Conservation (phyloP, 1,140 invertebrate genomes). For the Aphaenogaster floridana region DNA sequence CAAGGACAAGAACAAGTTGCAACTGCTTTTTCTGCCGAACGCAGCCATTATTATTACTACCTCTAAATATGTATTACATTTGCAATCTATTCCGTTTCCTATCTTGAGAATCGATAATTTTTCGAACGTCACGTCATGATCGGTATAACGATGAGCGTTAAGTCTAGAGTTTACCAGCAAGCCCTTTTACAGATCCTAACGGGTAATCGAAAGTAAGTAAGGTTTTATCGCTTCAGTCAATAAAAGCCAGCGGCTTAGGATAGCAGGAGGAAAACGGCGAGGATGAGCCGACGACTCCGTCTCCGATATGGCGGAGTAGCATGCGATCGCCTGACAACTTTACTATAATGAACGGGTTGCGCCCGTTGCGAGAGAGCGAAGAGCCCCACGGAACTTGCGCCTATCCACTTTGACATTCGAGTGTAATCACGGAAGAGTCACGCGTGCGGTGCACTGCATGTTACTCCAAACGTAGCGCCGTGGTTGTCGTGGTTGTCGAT, state of each 20-base stretch:
- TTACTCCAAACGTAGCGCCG: background rate
- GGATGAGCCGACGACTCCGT: conserved; percentile 44
- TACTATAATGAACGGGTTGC: conserved; percentile 67
- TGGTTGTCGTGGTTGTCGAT: background rate
- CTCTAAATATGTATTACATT: background rate
- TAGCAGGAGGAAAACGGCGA: conserved; percentile 21
- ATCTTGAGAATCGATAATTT: background rate
- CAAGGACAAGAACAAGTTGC: too few species aligned
- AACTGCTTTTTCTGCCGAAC: too few species aligned
- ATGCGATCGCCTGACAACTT: conserved; percentile 74
- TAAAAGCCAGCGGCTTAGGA: conserved; percentile 26
- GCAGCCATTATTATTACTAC: background rate
- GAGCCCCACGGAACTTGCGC: conserved; percentile 36
- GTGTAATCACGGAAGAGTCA: conserved; percentile 60
- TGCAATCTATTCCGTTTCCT: background rate
- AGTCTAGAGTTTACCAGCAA: conserved; percentile 11
- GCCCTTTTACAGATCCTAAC: conserved; percentile 30
- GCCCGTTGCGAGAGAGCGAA: background rate
- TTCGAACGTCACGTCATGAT: background rate
- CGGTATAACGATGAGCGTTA: background rate
- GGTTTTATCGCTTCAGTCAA: conserved; percentile 43
- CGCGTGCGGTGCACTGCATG: background rate
- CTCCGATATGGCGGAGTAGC: conserved; percentile 37
- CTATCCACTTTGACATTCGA: conserved; percentile 71
- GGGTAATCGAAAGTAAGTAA: conserved; percentile 33